Base-by-base conservation (phyloP, 2,888 invertebrate species). In the Geotrupes spiniger region DNA sequence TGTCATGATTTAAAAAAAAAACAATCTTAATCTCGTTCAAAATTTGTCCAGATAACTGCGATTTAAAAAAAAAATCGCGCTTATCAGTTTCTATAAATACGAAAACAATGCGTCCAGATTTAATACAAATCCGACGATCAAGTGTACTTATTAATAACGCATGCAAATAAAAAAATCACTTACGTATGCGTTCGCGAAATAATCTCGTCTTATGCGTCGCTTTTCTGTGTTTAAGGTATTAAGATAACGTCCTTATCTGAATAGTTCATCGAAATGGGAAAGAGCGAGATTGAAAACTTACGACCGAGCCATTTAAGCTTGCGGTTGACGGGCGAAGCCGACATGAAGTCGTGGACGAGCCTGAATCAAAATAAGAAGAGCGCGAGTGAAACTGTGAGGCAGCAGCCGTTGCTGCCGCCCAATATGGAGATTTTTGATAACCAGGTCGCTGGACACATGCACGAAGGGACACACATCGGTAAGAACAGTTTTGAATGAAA, bases 381-480 rank as follows among this genome's bases (percentile, higher is more conserved):
- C n/a, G 17, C 2, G 9, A 42, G 15, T n/a, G 38, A 37, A 6
- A 10, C 11, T 16, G 17, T 36, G 12, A 42, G 12, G 11, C 16
- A 10, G 12, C 39, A 47, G 11, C 9, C 14, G 12, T 10, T 36
- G 4, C 26, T 50, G 42, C 74, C 75, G 10, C 63, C 63, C 27
- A 72, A 69, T 36, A 65, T 71, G 52, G 67, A 64, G 29, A 64
- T 72, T 10, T 70, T 84, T 46, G 76, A 76, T 41, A 78, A 79
- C 54, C 85, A 85, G 70, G 84, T 85, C 6, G 83, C 83, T 37
- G 86, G 86, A 0, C 86, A 86, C 66, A 72, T 74, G 45, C 77
- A 78, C 57, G 74, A 78, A 51, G 76, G 76, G 33, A 73, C 76
- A 47, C 74, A 76, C 37, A 72, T 82, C 51, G 84, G 85, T 73